Conservation (phyloP, 1,140 invertebrate genomes). For the Anastrepha ludens region DNA sequence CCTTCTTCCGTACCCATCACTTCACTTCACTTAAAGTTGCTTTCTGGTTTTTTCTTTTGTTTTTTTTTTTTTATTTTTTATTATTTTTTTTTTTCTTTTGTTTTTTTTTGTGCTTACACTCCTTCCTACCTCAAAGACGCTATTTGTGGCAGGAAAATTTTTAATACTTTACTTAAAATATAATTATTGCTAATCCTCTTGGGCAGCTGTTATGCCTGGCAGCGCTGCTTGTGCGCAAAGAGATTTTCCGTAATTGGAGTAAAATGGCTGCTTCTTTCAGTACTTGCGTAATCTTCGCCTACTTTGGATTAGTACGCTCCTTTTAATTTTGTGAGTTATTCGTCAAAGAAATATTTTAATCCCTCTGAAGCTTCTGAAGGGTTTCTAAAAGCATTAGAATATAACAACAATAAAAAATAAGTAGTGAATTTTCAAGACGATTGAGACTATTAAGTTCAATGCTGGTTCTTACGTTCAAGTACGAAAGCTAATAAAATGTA, state of each 20-base stretch:
- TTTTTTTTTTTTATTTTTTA: too few relatives aligned
- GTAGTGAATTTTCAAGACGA: too few relatives aligned
- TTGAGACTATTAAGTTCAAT: too few relatives aligned
- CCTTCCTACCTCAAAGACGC: too few relatives aligned
- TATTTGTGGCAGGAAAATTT: not conserved
- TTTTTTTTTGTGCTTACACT: too few relatives aligned
- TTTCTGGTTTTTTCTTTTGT: too few relatives aligned
- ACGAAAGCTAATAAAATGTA: too few relatives aligned
- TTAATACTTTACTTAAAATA: not conserved
- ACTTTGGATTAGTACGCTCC: not conserved
- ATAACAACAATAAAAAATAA: too few relatives aligned
- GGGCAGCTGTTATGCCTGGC: not conserved
- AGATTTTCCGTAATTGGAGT: not conserved
- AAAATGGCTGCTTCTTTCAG: not conserved
- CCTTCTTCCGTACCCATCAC: too few relatives aligned
- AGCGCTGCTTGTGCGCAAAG: not conserved
- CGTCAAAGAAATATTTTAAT: not conserved
- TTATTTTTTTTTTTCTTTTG: too few relatives aligned
- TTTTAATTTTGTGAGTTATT: not conserved
- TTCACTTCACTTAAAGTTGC: too few relatives aligned
- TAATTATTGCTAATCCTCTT: not conserved
- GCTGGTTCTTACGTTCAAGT: too few relatives aligned
- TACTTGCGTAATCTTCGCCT: not conserved
- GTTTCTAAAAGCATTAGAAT: not conserved
- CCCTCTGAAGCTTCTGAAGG: not conserved